Conservation (phyloP, 1,140 invertebrate species). For the Panonychus citri region DNA sequence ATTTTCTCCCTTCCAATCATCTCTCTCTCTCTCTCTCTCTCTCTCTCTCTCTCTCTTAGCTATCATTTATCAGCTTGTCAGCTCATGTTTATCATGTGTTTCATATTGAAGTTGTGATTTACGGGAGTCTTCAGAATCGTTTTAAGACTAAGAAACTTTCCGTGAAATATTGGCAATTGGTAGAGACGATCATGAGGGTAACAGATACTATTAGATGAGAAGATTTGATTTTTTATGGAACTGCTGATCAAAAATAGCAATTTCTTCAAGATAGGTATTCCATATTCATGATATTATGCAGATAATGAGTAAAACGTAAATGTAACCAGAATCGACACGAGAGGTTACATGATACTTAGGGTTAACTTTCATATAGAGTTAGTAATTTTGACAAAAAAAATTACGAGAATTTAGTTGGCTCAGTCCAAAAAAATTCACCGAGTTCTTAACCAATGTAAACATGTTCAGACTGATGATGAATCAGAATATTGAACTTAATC, state of each 20-base stretch:
- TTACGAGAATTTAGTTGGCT: too few relatives aligned
- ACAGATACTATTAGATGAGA: neutral
- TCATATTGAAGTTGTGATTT: neutral
- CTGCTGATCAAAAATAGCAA: neutral
- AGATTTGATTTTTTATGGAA: neutral
- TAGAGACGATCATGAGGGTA: neutral
- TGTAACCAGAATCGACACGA: too few relatives aligned
- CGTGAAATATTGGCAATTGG: neutral
- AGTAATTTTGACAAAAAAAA: neutral
- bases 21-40: neutral
- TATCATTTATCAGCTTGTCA: neutral
- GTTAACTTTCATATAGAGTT: too few relatives aligned
- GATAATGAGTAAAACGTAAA: too few relatives aligned
- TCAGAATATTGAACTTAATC: neutral
- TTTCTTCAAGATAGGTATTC: too few relatives aligned
- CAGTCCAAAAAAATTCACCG: neutral
- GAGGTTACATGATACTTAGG: too few relatives aligned
- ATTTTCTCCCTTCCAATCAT: neutral
- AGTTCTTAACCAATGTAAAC: neutral
- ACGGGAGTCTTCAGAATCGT: neutral
- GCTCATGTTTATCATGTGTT: neutral
- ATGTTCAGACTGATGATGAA: neutral
- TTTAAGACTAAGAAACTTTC: neutral
- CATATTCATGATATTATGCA: too few relatives aligned
- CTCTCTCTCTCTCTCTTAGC: neutral